Conservation (phyloP, 1,140 invertebrate genomes). For the Macrocentrus cingulum region DNA sequence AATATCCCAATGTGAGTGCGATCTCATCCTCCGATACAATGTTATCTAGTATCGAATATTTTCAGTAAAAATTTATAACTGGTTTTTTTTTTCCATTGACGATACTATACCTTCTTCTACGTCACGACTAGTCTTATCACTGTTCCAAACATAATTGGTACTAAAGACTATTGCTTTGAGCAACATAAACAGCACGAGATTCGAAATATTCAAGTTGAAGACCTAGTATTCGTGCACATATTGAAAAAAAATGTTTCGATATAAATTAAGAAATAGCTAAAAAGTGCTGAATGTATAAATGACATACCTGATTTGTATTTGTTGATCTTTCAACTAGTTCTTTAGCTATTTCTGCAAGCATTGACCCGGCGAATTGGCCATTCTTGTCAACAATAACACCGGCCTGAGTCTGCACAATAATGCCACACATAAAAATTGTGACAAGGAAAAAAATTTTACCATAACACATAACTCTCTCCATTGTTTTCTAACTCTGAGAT, state of each 20-base stretch:
- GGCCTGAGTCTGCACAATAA: too few relatives aligned
- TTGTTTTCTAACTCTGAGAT: too few relatives aligned
- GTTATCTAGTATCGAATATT: constrained; percentile 46
- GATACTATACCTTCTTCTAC: constrained; percentile 47
- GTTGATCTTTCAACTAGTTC: constrained; percentile 68
- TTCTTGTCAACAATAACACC: too few relatives aligned
- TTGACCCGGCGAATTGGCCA: constrained; percentile 36
- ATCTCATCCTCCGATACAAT: constrained; percentile 68
- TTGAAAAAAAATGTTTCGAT: not conserved
- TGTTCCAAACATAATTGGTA: constrained; percentile 72
- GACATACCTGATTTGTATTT: constrained; percentile 64
- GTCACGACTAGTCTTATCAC: constrained; percentile 41
- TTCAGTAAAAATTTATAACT: too few relatives aligned
- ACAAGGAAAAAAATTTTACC: constrained; percentile 26
- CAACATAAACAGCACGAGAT: constrained; percentile 75
- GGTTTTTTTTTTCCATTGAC: too few relatives aligned
- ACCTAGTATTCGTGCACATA: constrained; percentile 60
- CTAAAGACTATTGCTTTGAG: constrained; percentile 80
- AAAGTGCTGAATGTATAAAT: constrained; percentile 19
- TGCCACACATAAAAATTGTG: constrained; percentile 29
- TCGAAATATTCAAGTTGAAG: constrained; percentile 79
- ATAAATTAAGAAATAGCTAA: not conserved
- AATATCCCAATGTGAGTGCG: constrained; percentile 68
- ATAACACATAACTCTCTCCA: too few relatives aligned
- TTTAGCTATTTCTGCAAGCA: constrained; percentile 66